Evolutionary conservation across 2,888 invertebrate species (phyloP).

Genomic region (Aspidiotus rigidus): DNA sequence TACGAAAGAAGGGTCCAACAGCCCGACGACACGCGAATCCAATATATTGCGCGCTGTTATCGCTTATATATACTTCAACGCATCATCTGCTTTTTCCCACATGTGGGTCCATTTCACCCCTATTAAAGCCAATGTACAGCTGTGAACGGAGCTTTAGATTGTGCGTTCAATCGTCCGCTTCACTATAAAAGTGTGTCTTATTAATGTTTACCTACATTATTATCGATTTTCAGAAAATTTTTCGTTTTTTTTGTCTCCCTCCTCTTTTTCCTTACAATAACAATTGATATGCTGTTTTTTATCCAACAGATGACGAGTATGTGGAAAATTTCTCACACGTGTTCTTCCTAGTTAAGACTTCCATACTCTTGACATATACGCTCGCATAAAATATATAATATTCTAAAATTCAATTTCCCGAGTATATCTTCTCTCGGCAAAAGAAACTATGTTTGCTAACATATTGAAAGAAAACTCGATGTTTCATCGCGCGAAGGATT

Average conservation of each 20-base stretch:
- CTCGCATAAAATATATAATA: too few relatives aligned
- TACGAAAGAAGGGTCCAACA: slow-evolving; percentile 7
- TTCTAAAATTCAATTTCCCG: too few relatives aligned
- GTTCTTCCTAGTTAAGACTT: too few relatives aligned
- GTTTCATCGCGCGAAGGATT: too few relatives aligned
- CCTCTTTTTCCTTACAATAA: not conserved
- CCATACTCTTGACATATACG: too few relatives aligned
- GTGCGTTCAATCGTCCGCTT: not conserved
- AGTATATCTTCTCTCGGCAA: too few relatives aligned
- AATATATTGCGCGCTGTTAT: slow-evolving; percentile 22
- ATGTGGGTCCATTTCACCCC: slow-evolving; percentile 32
- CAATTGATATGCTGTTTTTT: not conserved
- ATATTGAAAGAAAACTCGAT: too few relatives aligned
- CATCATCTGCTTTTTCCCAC: slow-evolving; percentile 34
- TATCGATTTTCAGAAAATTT: slow-evolving; percentile 23
- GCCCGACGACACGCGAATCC: slow-evolving; percentile 31
- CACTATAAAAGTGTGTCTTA: slow-evolving; percentile 10
- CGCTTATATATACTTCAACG: not conserved
- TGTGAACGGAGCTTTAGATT: slow-evolving; percentile 10
- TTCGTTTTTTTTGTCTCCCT: slow-evolving; percentile 13
- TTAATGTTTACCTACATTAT: slow-evolving; percentile 31
- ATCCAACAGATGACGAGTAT: not conserved
- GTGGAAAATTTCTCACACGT: slow-evolving; percentile 14
- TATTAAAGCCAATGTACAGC: slow-evolving; percentile 25
- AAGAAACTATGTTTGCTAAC: too few relatives aligned